Base-by-base conservation (phyloP, 2,113 vertebrate species). In the Strix uralensis region DNA sequence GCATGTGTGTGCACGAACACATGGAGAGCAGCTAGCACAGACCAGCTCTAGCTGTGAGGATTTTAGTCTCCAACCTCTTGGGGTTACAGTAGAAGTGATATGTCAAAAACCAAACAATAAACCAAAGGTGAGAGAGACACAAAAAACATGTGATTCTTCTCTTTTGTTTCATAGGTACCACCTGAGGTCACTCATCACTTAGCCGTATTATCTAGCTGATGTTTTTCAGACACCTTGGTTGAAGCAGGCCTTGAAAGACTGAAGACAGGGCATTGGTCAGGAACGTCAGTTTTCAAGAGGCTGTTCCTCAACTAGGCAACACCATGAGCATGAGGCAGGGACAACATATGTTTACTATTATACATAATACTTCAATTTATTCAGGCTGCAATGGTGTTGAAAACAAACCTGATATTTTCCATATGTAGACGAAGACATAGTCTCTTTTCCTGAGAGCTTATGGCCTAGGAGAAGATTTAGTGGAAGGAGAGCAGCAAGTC, bases 381-480 rank as follows among this genome's bases (percentile, higher is more conserved):
- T 90, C 93, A 86, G 67, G 46, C 74, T 51, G 70, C 87, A 94
- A 61, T 2, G 32, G 78, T 93, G 87, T 82, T 92, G 94, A 97
- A 97, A 96, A 91, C 62, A 96, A 95, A 93, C 20, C 46, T 92
- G 90, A 95, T 94, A 75, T 95, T 95, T 96, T 93, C 93, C 94
- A 95, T 86, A 95, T 90, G 93, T 49, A 91, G 77, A 74, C 1
- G 0, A 92, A 94, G 66, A 87, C 36, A 38, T 11, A 57, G 81
- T 11, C 44, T 69, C 34, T 85, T 92, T 85, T 54, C 40, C 55
- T 69, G 44, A 85, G 59, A 82, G 6, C 13, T 89, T 87, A 85
- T 34, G 47, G 49, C 19, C 59, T 69, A 73, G 59, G 17, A 93
- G 44, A 70, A 81, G 40, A 72, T 44, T 91, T 79, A 87, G 34